Percentiles rank a stretch among this genome's conserved stretches.
Evolutionary conservation across 2,888 invertebrate species (phyloP).

Genomic region (Epistrophe eligans): DNA sequence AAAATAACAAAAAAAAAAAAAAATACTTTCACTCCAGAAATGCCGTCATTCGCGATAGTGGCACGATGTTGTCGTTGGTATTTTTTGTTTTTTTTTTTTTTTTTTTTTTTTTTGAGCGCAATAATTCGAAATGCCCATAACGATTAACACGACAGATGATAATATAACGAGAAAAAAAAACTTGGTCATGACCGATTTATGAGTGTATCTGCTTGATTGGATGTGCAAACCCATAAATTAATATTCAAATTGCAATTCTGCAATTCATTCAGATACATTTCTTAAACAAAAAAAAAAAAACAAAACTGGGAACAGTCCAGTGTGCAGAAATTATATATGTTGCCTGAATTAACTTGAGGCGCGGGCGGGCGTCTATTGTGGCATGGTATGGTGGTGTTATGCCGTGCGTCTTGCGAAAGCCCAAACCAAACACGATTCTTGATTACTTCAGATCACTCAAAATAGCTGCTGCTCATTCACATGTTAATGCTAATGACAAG

Average conservation of each 20-base stretch:
- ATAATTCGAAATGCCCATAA: slow-evolving; percentile 21
- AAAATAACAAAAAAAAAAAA: slow-evolving; percentile 4
- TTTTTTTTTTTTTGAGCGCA: slow-evolving; percentile 1
- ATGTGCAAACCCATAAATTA: slow-evolving; percentile 55
- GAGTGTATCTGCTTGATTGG: slow-evolving; percentile 48
- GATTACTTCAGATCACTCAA: slow-evolving; percentile 37
- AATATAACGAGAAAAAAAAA: background rate
- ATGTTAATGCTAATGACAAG: slow-evolving; percentile 56
- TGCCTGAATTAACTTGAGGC: background rate
- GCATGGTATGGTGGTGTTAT: background rate
- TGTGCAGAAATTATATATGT: slow-evolving; percentile 13
- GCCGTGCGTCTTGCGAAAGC: slow-evolving; percentile 21
- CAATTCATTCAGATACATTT: slow-evolving; percentile 10
- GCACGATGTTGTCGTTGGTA: slow-evolving; percentile 12
- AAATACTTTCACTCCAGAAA: slow-evolving; percentile 72
- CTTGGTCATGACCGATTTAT: slow-evolving; percentile 74
- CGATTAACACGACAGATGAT: slow-evolving; percentile 10
- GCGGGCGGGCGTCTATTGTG: background rate
- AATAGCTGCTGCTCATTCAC: slow-evolving; percentile 44
- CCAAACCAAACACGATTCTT: slow-evolving; percentile 32
- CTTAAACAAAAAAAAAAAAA: background rate
- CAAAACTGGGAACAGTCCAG: background rate
- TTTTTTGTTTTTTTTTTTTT: background rate
- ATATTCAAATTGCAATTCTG: slow-evolving; percentile 56
- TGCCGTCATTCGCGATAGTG: slow-evolving; percentile 50